These are phyloP conservation scores for Ranitomeya imitator DNA, from an alignment of 2,113 vertebrate genomes.

Conservation along the genomic window DNA sequence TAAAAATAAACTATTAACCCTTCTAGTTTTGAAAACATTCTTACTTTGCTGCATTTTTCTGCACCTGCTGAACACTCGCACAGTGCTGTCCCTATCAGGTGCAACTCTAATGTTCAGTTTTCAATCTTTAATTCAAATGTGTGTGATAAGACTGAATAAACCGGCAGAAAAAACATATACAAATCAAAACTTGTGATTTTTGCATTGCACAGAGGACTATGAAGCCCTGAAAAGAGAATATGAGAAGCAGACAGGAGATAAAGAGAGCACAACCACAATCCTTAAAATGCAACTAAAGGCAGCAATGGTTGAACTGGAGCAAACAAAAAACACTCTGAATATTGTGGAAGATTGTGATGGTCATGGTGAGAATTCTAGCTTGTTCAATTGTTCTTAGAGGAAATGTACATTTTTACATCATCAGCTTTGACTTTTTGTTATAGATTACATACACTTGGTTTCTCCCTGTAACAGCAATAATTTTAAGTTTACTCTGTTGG, in stretches of 20 bases:
- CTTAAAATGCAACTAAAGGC: constrained; percentile 75
- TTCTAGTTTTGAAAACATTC: no score
- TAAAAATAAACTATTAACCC: no score
- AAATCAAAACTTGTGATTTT: constrained; percentile 9
- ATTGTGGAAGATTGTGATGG: constrained; percentile 73
- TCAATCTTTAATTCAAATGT: no score
- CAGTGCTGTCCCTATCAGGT: no score
- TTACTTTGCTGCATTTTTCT: no score
- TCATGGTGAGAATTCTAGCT: constrained; percentile 71
- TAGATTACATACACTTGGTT: not conserved
- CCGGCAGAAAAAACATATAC: not conserved
- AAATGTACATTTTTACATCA: not conserved
- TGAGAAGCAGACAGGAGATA: constrained; percentile 69
- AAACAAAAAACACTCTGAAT: constrained; percentile 73
- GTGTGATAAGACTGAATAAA: no score
- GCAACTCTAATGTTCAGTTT: no score
- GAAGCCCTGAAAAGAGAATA: constrained; percentile 73
- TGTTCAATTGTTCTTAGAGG: not conserved
- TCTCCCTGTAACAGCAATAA: not conserved
- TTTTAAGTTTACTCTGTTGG: not conserved
- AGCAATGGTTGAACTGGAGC: constrained; percentile 73
- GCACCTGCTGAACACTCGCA: no score
- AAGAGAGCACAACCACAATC: constrained; percentile 71
- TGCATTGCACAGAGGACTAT: constrained; percentile 72
- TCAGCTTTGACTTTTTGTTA: not conserved